phyloP scores from a whole-genome alignment of 2,797 vertebrate species.

The Octomys mimax region DNA sequence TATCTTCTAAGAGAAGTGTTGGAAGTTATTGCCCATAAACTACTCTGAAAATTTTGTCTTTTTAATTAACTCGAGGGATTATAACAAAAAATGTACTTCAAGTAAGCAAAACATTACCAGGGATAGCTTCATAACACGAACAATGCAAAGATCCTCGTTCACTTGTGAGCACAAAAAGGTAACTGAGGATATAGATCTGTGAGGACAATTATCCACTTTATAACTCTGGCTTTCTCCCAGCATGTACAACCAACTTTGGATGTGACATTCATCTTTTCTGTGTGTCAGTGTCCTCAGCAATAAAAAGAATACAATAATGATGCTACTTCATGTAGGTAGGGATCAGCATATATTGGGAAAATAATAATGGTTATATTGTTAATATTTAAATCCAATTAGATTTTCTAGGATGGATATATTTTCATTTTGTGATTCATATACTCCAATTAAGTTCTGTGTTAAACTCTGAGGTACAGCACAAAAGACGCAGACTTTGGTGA shows the following conservation, averaged over 20 bases:
- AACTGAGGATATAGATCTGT: not conserved
- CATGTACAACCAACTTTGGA: not conserved
- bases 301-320: not conserved
- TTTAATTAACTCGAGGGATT: constrained; percentile 13
- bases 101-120: not conserved
- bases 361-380: not conserved
- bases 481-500: not conserved
- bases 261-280: not conserved
- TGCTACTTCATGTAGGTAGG: not conserved
- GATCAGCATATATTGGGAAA: not conserved
- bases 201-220: not conserved
- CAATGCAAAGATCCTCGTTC: not conserved
- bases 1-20: constrained; percentile 19
- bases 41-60: not conserved
- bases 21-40: constrained; percentile 23
- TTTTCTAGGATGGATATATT: not conserved
- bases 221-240: not conserved
- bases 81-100: not conserved
- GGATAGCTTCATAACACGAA: not conserved
- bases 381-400: not conserved
- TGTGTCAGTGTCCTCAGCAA: not conserved
- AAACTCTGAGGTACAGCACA: not conserved
- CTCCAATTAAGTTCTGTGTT: not conserved
- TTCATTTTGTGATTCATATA: not conserved
- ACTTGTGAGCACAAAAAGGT: not conserved